Evolutionary conservation across 2,888 invertebrate species (phyloP), one percentile per base, ranked within the genome.

Genomic region (Lamproptera curius): DNA sequence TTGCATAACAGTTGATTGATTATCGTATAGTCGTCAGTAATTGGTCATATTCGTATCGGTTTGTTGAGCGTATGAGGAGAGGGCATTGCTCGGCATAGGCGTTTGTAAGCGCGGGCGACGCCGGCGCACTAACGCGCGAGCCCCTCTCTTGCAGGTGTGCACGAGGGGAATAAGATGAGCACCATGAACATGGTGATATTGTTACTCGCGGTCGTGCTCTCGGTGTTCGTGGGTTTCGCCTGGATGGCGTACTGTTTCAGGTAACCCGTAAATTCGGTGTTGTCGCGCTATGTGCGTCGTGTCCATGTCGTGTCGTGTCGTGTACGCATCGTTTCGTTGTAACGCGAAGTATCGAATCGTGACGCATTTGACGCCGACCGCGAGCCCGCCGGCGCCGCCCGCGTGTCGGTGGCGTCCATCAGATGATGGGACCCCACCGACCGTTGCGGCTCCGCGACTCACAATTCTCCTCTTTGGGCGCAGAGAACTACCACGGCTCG

Each of bases 401-500:
- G 62, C 65, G 57, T 58, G 65, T 56, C 53, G 51, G 55, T 55
- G 55, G 43, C 45, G 38, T 45, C 55, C 55, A 56, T n/a, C n/a
- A n/a, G n/a, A n/a, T n/a, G n/a, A n/a, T 58, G 55, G 3, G 42
- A 55, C 68, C 62, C 64, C 61, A 63, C 58, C 63, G 72, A 63
- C 57, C 62, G 57, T 57, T 23, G 56, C 60, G 61, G 65, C 65
- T 62, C 61, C 54, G 61, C 60, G 69, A 67, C 65, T 74, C 78
- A 80, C 64, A 75, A 68, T 64, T 67, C 65, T 79, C 80, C 79
- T 81, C 74, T 86, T 84, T 83, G 80, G 85, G 80, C 89, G 90
- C 93, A 96, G 96, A 95, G 93, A 95, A 95, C 92, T 95, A 96
- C 92, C 95, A 96, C 92, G 96, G 96, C 91, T 96, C 96, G 90